Base-by-base conservation (phyloP, 2,797 vertebrate species). In the Syngnathus rostellatus region DNA sequence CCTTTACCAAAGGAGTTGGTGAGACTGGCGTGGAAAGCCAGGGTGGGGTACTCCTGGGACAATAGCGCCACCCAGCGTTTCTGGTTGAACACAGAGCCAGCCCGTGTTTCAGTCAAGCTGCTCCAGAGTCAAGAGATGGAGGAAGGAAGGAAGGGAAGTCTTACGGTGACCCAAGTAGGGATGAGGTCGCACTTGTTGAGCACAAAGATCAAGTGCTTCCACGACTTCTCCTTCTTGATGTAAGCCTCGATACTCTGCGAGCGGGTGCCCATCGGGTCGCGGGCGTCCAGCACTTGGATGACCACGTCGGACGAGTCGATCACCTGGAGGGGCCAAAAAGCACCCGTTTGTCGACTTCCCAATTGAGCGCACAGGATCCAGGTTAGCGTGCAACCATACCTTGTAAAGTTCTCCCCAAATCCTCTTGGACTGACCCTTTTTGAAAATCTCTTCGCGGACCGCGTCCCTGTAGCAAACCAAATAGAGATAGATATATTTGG, bases 321-420 rank as follows among this genome's bases (percentile, higher is more conserved):
- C 70, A 99, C 97, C 97, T 99, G 16, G 65, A 67, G 51, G 1
- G 55, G 37, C 17, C 46, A 19, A 17, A 48, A 31, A 31, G 31
- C 31, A 31, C 3, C 31, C 31, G 3, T 31, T 31, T 14, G 45
- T 16, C 17, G 45, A 14, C 16, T 16, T 12, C 43, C 43, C 11
- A 16, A 12, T 16, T 46, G 43, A 11, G 43, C 43, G 14, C 17
- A 12, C 5, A 46, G 17, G 16, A 14, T 48, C 12, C 45, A 48
- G 8, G 19, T 64, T 17, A n/a, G 8, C 14, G 25, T 19, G 25
- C 38, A 63, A 37, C 16, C 1, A 58, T 81, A 98, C 97, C 94
- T 99, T 99, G 80, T 99, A 99, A 37, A 99, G 94, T 72, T 99
- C 97, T 53, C 97, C 96, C 97, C 97, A 99, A 83, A 99, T 98